Conservation (phyloP, 2,797 vertebrate species). For the Diglossa cyanea region DNA sequence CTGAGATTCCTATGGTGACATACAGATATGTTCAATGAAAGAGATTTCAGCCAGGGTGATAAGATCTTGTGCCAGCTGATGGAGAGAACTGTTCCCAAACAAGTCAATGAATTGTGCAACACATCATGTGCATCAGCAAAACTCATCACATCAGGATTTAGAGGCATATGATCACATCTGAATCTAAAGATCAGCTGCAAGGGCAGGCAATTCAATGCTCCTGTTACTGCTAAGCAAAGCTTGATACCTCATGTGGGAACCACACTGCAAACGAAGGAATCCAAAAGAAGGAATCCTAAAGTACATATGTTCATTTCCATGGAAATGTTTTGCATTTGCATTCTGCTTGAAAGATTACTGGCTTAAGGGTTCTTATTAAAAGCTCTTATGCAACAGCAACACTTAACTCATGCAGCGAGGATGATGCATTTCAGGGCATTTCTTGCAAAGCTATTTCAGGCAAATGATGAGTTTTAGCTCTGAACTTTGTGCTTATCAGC, state of each 20-base stretch:
- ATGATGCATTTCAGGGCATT: neutral
- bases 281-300: neutral
- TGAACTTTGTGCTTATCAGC: neutral
- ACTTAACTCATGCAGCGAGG: neutral
- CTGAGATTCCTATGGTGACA: neutral
- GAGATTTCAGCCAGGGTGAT: neutral
- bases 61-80: neutral
- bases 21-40: neutral
- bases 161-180: neutral
- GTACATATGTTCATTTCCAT: slow-evolving; percentile 19
- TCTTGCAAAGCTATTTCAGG: neutral
- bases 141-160: neutral
- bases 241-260: neutral
- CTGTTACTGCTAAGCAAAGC: neutral
- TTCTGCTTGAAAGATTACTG: neutral
- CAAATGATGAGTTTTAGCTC: neutral
- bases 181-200: neutral
- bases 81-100: neutral
- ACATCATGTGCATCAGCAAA: neutral
- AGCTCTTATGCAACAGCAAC: neutral
- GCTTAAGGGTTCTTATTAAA: neutral
- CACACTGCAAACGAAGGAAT: neutral
- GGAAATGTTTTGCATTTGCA: slow-evolving; percentile 23
- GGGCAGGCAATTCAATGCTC: neutral
- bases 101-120: neutral